Percentiles rank a stretch among this genome's conserved stretches.
phyloP scores from a whole-genome alignment of 2,113 vertebrate species.

The Proterorhinus semilunaris region DNA sequence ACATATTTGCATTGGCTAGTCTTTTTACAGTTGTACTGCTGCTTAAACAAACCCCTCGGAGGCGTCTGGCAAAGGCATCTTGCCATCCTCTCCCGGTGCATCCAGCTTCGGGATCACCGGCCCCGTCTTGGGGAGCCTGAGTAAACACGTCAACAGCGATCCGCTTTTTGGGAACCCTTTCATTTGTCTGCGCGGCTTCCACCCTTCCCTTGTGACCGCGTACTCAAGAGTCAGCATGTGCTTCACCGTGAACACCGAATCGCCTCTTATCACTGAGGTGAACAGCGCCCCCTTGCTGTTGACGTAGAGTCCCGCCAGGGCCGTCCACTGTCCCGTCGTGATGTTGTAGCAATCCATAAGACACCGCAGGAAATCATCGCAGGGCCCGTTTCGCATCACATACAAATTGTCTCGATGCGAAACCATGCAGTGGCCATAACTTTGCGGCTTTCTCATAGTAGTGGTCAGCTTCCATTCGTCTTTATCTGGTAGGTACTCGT shows the following conservation, averaged over 20 bases:
- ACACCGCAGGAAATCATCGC: slow-evolving; percentile 89
- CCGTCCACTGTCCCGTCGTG: slow-evolving; percentile 86
- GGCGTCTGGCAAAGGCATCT: slow-evolving; percentile 41
- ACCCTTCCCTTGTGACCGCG: slow-evolving; percentile 75
- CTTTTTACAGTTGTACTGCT: slow-evolving; percentile 41
- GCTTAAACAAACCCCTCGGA: slow-evolving; percentile 42
- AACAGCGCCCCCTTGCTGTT: slow-evolving; percentile 98
- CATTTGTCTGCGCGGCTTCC: slow-evolving; percentile 85
- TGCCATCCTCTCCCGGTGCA: slow-evolving; percentile 31
- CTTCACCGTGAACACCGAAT: slow-evolving; percentile 89
- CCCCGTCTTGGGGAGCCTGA: slow-evolving; percentile 80
- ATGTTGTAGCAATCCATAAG: slow-evolving; percentile 91
- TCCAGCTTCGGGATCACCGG: slow-evolving; percentile 46
- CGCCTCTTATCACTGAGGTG: slow-evolving; percentile 81
- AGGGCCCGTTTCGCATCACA: slow-evolving; percentile 90
- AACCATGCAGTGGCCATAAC: slow-evolving; percentile 95
- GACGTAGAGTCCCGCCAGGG: slow-evolving; percentile 86
- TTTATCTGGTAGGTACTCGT: slow-evolving; percentile 75
- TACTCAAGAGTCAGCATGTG: slow-evolving; percentile 88
- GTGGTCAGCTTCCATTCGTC: slow-evolving; percentile 82
- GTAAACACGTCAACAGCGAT: slow-evolving; percentile 89
- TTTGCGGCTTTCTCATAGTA: slow-evolving; percentile 83
- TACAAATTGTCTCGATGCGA: slow-evolving; percentile 91
- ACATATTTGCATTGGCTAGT: background rate
- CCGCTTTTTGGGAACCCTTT: slow-evolving; percentile 88